Evolutionary conservation across 2,113 vertebrate genomes (phyloP).

Genomic region (Dromaius novaehollandiae): DNA sequence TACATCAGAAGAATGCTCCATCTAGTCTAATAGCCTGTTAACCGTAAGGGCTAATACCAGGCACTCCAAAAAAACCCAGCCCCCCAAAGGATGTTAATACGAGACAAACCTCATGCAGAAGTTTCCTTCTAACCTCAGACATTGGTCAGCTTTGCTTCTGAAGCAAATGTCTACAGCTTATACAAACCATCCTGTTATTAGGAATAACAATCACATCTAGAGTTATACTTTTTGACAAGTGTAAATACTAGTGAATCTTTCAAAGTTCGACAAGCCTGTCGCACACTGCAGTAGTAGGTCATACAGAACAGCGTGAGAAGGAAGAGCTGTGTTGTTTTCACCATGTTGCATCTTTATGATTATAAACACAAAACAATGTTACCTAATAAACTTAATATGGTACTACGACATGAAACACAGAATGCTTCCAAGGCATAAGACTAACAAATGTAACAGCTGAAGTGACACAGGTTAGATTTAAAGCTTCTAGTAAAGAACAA

Average conservation of each 20-base stretch:
- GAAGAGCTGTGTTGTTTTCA: not conserved
- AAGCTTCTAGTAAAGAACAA: not conserved
- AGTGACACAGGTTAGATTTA: not conserved
- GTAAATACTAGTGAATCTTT: fast-evolving
- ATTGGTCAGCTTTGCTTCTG: not conserved
- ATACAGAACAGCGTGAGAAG: fast-evolving
- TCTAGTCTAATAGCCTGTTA: fast-evolving
- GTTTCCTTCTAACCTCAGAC: not conserved
- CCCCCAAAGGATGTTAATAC: fast-evolving
- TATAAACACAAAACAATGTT: not conserved
- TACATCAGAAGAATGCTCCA: fast-evolving
- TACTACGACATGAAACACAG: not conserved
- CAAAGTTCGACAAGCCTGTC: not conserved
- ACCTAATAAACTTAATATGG: not conserved
- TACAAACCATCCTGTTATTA: too few species aligned
- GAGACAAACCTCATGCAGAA: not conserved
- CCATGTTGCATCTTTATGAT: fast-evolving
- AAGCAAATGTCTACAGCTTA: fast-evolving
- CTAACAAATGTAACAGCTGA: not conserved
- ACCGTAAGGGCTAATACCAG: not conserved
- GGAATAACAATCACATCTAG: fast-evolving
- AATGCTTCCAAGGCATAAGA: not conserved
- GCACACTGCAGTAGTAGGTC: fast-evolving
- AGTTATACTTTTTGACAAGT: not conserved
- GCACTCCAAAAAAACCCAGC: fast-evolving